Evolutionary conservation across 2,888 invertebrate genomes (phyloP), one percentile per base, ranked within the genome.

Genomic region (Apodemia hepburni): DNA sequence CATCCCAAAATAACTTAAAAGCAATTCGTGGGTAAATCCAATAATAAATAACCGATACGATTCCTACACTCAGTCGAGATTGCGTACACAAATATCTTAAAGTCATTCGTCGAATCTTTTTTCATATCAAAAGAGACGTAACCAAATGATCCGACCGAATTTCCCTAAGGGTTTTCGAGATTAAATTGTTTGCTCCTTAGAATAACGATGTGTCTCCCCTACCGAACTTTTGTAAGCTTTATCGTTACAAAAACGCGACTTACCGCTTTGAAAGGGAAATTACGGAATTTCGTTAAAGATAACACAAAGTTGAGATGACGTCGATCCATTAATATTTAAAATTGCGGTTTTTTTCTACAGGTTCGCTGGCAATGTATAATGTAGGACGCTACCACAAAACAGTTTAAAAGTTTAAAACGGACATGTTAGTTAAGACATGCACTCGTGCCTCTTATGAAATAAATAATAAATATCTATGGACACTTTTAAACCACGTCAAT

Each of bases 171-270:
- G 61, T 35, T 62, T 58, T 57, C 22, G 27, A 49, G 59, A 66
- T 66, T 61, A 66, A 66, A 65, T 63, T 65, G 66, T 64, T 63
- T 64, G 61, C 65, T 61, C 22, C 51, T 49, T 49, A 47, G 58
- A 62, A 62, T 65, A 66, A 65, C 61, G 62, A 61, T 45, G 61
- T 61, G 51, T 29, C 60, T 58, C 54, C 61, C 35, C 59, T 58
- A 61, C 51, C 59, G 58, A 65, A 57, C 17, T 58, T 61, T 62
- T 61, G 49, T 60, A 17, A 47, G 42, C 42, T 62, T 60, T 57
- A 38, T 22, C 59, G 33, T 42, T 18, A 63, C 35, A 63, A 57
- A 54, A 62, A 61, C 33, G 45, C 57, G 45, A 57, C 15, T 58
- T 35, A 54, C 58, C 58, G 22, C n/a, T 45, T 58, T 58, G 17